Conservation (phyloP, 2,888 invertebrate species). For the Drosophila paramelanica region DNA sequence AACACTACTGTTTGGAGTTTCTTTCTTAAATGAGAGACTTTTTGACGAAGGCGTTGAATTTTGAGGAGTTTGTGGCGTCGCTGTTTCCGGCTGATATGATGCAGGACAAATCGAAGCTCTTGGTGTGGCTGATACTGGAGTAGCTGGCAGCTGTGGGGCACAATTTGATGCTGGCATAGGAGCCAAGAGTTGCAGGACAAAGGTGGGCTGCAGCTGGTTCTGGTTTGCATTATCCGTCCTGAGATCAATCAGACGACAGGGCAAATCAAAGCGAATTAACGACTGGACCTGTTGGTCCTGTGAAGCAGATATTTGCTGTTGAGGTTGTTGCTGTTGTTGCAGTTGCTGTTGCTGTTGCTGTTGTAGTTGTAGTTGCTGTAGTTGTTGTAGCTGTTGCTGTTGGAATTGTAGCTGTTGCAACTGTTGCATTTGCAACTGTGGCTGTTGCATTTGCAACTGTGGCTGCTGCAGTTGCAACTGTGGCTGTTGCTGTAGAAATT, state of each 20-base stretch:
- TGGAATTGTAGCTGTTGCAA: not conserved
- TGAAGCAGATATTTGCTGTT: slow-evolving; percentile 1
- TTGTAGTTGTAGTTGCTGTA: not conserved
- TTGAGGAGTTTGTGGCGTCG: not conserved
- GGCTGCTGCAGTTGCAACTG: too few species aligned
- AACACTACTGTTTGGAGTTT: not conserved
- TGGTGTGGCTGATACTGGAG: not conserved
- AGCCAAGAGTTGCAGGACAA: slow-evolving; percentile 43
- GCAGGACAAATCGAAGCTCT: not conserved
- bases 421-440: not conserved
- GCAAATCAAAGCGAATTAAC: slow-evolving; percentile 30
- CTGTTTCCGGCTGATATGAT: not conserved
- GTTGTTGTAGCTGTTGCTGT: not conserved
- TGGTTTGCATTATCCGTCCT: slow-evolving; percentile 5
- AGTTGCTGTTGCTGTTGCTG: not conserved
- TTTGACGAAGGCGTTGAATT: not conserved
- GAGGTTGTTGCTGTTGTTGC: not conserved
- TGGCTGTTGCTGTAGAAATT: not conserved
- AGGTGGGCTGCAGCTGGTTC: slow-evolving; percentile 4
- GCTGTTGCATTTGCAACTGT: not conserved
- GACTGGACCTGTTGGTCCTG: not conserved
- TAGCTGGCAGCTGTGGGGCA: not conserved
- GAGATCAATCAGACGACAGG: slow-evolving; percentile 27
- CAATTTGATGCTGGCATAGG: slow-evolving; percentile 8
- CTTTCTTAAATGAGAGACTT: slow-evolving; percentile 3